Base-by-base conservation (phyloP, 1,140 invertebrate species). In the Melipona quadrifasciata region DNA sequence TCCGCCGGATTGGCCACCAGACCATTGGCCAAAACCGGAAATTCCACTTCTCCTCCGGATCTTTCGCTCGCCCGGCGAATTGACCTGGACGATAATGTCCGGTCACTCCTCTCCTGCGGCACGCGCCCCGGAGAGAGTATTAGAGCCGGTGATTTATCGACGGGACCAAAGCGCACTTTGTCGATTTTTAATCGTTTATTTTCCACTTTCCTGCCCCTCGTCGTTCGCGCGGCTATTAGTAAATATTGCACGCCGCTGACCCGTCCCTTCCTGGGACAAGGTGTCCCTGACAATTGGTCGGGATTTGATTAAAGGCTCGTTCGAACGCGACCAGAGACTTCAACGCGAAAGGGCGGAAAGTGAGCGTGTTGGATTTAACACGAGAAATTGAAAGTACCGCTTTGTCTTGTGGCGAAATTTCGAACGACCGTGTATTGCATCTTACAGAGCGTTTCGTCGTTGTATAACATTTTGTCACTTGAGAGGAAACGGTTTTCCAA, bases 21-120 rank as follows among this genome's bases (percentile, higher is more conserved):
- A 87, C 79, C 39, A 47, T 47, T 47, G 39, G 39, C 76, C 61
- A 80, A 86, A 93, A 94, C 91, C 91, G 92, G 92, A 93, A 91
- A 92, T 85, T 78, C 79, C 70, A 85, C 86, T 76, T 74, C 81
- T 83, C 79, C 72, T 68, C 58, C 51, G 5, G 39, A 47, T 47
- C 8, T 47, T 8, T 47, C 55, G 24, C 31, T 34, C 27, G 12
- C 16, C 12, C 39, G 39, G 14, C 80, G 87, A 82, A 86, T 92
- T 90, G 92, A 93, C 93, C 92, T 91, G 91, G 82, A 90, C 89
- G 92, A 90, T 91, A 90, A 93, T 91, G 85, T 90, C 87, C 82
- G 91, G 92, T 94, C 94, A 94, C 94, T 94, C 94, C 93, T 94
- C 55, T 87, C 89, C 87, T 76, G 75, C 84, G 93, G 91, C 94